Evolutionary conservation across 2,113 vertebrate genomes (phyloP).

Genomic region (Dromas ardeola): DNA sequence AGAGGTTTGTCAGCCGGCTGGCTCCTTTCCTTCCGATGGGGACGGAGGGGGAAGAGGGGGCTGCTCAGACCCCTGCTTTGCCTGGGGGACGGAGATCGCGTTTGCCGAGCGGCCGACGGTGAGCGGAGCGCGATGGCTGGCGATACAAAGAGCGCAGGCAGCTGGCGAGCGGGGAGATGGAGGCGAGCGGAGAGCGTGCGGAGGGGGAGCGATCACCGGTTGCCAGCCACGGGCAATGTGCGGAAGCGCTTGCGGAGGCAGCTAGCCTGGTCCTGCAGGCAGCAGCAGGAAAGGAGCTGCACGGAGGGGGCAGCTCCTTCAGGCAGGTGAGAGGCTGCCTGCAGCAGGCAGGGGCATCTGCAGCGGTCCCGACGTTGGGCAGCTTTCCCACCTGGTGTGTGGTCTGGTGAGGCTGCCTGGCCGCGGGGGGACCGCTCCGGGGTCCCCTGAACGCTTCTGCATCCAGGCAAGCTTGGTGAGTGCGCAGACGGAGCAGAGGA

Average conservation of each 20-base stretch:
- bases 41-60: neutral
- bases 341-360: neutral
- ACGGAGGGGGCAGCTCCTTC: neutral
- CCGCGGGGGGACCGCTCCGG: neutral
- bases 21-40: conserved; percentile 22
- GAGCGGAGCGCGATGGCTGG: neutral
- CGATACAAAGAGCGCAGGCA: neutral
- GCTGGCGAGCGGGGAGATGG: neutral
- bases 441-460: neutral
- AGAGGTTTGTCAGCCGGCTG: conserved; percentile 81
- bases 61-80: neutral
- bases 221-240: neutral
- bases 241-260: neutral
- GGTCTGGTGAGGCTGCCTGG: neutral
- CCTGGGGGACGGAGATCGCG: neutral
- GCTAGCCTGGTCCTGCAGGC: neutral
- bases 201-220: neutral
- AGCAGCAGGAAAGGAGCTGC: neutral
- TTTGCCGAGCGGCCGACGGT: neutral
- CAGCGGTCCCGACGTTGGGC: neutral
- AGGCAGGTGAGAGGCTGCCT: conserved; percentile 2
- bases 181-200: neutral
- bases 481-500: neutral
- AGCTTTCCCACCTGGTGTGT: neutral
- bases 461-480: neutral